Evolutionary conservation across 2,888 invertebrate species (phyloP).

Genomic region (Allolobophora icterica): DNA sequence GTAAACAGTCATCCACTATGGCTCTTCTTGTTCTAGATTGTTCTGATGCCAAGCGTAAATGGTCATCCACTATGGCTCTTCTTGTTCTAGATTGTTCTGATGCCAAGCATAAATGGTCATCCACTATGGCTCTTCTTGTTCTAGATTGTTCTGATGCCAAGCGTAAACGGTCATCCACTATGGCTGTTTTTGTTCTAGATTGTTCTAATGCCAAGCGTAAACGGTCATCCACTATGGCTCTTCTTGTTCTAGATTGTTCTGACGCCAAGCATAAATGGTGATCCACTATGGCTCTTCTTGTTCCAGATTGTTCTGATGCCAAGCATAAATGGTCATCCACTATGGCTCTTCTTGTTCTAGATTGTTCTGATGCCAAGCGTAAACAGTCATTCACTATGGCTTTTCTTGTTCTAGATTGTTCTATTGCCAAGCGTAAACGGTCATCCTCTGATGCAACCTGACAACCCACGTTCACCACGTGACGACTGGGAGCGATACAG

Average conservation of each 20-base stretch:
- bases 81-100: background rate
- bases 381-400: too few species aligned
- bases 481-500: constrained; percentile 80
- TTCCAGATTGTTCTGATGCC: constrained; percentile 44
- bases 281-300: too few species aligned
- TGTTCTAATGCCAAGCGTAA: constrained; percentile 66
- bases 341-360: background rate
- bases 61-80: too few species aligned
- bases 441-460: constrained; percentile 77
- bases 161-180: background rate
- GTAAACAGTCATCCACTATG: too few species aligned
- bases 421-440: constrained; percentile 66
- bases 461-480: constrained; percentile 69
- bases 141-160: background rate
- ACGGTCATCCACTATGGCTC: constrained; percentile 66
- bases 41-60: too few species aligned
- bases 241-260: background rate
- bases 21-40: background rate
- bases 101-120: too few species aligned
- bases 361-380: too few species aligned
- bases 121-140: too few species aligned
- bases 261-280: too few species aligned
- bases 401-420: background rate
- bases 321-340: constrained; percentile 70
- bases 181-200: background rate